Evolutionary conservation across 2,797 vertebrate genomes (phyloP), one percentile per base, ranked within the genome.

Genomic region (Sebastes trivittatus): DNA sequence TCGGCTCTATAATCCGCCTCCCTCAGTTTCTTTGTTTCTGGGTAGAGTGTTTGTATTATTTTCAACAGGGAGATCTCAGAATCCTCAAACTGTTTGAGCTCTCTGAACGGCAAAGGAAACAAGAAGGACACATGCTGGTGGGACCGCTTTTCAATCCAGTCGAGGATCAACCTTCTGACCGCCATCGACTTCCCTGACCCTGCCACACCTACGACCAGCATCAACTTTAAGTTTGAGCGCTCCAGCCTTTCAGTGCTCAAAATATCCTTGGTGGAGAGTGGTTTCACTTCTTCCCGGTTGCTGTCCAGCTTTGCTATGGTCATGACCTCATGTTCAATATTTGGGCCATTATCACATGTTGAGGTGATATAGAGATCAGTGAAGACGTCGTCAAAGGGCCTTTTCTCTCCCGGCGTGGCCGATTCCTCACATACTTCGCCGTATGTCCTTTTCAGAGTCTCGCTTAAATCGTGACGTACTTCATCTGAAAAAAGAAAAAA

Each of bases 171-270:
- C 85, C 55, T 95, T 66, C 92, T 92, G 52, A 95, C 76, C 1
- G 83, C 71, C 82, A 84, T 88, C 0, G 96, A 94, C 86, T 97
- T 97, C 11, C 96, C 96, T 5, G 91, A 92, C 32, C 96, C 96
- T 1, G 95, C 90, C 25, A 87, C 59, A 63, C 96, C 96, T 25
- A 70, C 88, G 46, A 92, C 36, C 67, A 96, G 38, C 16, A 92
- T 1, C 0, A 86, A 32, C 25, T 62, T 92, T 2, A 78, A 5
- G 34, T 60, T 25, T 0, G 36, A 11, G 0, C 2, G 0, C 16
- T 84, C 29, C 7, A 84, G 10, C 16, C 6, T 34, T 1, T 82
- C 27, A 2, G 20, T 0, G 5, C 58, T 63, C n/a, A 96, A 84
- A 60, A 96, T 83, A 7, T 94, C 87, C 2, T 67, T 49, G 0